Conservation (phyloP, 2,797 vertebrate species). For the Oreochromis grahami region DNA sequence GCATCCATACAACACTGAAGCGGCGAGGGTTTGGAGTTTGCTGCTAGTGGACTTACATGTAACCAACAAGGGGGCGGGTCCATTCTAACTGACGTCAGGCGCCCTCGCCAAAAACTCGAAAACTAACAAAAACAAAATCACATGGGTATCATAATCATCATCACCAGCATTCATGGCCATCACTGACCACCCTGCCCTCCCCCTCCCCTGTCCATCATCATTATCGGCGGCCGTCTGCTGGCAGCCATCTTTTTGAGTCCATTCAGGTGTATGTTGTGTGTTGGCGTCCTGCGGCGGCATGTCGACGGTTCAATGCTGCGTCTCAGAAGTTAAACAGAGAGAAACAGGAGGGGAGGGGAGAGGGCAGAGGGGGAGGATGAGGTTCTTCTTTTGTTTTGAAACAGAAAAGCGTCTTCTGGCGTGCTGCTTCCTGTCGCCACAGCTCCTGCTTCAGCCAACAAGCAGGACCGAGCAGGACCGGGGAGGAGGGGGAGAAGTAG, state of each 20-base stretch:
- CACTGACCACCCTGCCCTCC: background rate
- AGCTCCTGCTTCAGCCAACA: slow-evolving; percentile 2
- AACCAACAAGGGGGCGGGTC: slow-evolving; percentile 11
- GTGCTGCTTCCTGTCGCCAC: slow-evolving; percentile 28
- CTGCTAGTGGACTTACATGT: background rate
- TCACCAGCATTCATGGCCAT: background rate
- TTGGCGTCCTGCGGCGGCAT: slow-evolving; percentile 46
- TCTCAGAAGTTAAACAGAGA: slow-evolving; percentile 47
- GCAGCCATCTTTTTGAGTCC: slow-evolving; percentile 29
- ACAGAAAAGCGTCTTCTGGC: slow-evolving; percentile 48
- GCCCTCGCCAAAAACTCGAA: background rate
- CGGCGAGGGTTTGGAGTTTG: slow-evolving; percentile 42
- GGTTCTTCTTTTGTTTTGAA: slow-evolving; percentile 30
- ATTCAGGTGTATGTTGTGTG: slow-evolving; percentile 40
- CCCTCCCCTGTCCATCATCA: background rate
- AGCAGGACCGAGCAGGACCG: slow-evolving; percentile 2
- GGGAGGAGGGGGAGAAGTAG: background rate
- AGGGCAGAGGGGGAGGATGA: background rate
- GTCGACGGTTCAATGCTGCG: slow-evolving; percentile 65
- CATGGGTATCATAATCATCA: background rate
- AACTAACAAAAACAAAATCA: background rate
- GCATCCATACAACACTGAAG: background rate
- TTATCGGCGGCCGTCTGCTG: background rate
- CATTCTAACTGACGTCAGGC: background rate
- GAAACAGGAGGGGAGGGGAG: background rate